Conservation (phyloP, 2,888 invertebrate genomes). For the Deilephila elpenor region DNA sequence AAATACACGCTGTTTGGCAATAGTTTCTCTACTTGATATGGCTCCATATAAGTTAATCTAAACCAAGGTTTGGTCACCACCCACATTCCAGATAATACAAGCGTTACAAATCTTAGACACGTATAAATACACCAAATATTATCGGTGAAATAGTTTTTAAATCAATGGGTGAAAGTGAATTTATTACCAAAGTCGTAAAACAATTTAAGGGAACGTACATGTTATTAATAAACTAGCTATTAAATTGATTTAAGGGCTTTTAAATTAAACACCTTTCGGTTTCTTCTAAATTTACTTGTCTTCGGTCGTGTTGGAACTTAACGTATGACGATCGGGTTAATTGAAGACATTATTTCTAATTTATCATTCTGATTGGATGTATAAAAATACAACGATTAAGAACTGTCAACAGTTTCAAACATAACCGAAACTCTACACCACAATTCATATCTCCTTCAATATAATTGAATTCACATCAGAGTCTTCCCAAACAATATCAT, state of each 20-base stretch:
- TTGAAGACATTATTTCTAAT: conserved; percentile 12
- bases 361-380: conserved; percentile 7
- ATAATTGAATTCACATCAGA: background rate
- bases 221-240: conserved; percentile 53
- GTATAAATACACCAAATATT: conserved; percentile 37
- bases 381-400: background rate
- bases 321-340: conserved; percentile 13
- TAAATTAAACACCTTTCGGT: conserved; percentile 66
- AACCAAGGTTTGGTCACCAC: conserved; percentile 2
- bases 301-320: conserved; percentile 6
- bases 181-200: conserved; percentile 58
- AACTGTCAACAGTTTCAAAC: too few species aligned
- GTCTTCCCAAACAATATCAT: background rate
- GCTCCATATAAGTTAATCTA: background rate
- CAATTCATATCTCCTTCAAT: background rate
- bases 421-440: too few species aligned
- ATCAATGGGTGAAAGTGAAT: conserved; percentile 58
- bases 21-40: conserved; percentile 3
- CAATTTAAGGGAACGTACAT: conserved; percentile 58
- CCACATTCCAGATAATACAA: background rate
- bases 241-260: conserved; percentile 72
- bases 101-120: background rate
- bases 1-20: background rate
- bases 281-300: conserved; percentile 36
- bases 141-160: conserved; percentile 38